phyloP scores from a whole-genome alignment of 2,888 invertebrate genomes.

The Ectemnius continuus region DNA sequence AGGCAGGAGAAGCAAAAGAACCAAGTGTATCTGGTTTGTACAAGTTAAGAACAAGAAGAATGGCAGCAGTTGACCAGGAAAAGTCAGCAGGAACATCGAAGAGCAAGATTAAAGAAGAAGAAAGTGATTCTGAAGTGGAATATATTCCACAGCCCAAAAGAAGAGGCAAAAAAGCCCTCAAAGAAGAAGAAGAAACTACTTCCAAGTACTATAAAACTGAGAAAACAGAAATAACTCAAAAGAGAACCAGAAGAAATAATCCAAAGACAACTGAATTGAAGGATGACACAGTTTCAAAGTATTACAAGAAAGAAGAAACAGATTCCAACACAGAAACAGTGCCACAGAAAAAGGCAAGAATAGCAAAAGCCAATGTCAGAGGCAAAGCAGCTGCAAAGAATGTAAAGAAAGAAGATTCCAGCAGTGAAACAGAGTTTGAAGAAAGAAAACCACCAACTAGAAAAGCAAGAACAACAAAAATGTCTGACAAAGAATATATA shows the following conservation, averaged over 20 bases:
- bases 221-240: background rate
- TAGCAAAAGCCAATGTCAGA: conserved; percentile 15
- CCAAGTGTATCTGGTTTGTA: conserved; percentile 3
- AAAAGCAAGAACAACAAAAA: background rate
- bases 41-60: conserved; percentile 39
- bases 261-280: background rate
- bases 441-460: background rate
- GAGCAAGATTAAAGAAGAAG: background rate
- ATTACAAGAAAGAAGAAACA: conserved; percentile 35
- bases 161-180: background rate
- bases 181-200: background rate
- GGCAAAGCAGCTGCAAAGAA: background rate
- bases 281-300: conserved; percentile 31
- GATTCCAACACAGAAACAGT: conserved; percentile 74
- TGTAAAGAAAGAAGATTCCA: background rate
- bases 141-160: background rate
- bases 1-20: conserved; percentile 7
- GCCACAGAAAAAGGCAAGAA: conserved; percentile 38
- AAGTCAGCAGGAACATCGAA: background rate
- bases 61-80: background rate
- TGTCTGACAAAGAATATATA: background rate
- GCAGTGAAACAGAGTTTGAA: background rate
- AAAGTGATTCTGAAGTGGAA: background rate
- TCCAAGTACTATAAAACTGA: background rate
- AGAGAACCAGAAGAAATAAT: background rate